A percentile compares a stretch with the other conserved stretches of the same genome.
Conservation (phyloP, 2,797 vertebrate species). For the Lithobates sylvaticus region DNA sequence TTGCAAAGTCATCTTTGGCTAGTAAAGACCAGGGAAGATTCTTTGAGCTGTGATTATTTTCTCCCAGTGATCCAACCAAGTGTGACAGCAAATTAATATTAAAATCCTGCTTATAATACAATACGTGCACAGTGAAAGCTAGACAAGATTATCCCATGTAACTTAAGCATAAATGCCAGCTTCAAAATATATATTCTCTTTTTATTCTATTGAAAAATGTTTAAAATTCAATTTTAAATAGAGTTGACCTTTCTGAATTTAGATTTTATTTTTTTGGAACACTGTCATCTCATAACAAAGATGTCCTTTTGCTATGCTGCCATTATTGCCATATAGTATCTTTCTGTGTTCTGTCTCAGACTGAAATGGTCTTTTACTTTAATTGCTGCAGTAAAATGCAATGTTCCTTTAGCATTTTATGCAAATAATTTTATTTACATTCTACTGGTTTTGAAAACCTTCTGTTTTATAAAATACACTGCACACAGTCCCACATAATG, state of each 20-base stretch:
- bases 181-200: constrained; percentile 5
- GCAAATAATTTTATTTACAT: too few relatives aligned
- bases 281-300: background rate
- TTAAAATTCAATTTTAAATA: background rate
- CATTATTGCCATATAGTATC: too few relatives aligned
- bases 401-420: too few relatives aligned
- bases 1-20: constrained; percentile 22
- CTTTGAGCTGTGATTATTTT: constrained; percentile 17
- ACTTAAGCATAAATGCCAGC: constrained; percentile 5
- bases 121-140: constrained; percentile 2
- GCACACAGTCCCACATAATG: too few relatives aligned
- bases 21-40: constrained; percentile 29
- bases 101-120: constrained; percentile 18
- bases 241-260: constrained; percentile 7
- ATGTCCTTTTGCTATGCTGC: background rate
- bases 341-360: too few relatives aligned
- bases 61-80: constrained; percentile 19
- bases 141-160: constrained; percentile 13
- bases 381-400: too few relatives aligned
- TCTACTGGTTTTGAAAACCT: too few relatives aligned
- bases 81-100: constrained; percentile 44
- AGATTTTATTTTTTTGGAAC: constrained; percentile 19
- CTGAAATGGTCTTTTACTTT: too few relatives aligned
- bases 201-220: background rate
- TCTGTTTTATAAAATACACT: too few relatives aligned